Percentiles rank a stretch among this genome's conserved stretches.
Conservation (phyloP, 2,888 invertebrate species). For the Kryphioiulus occultus region DNA sequence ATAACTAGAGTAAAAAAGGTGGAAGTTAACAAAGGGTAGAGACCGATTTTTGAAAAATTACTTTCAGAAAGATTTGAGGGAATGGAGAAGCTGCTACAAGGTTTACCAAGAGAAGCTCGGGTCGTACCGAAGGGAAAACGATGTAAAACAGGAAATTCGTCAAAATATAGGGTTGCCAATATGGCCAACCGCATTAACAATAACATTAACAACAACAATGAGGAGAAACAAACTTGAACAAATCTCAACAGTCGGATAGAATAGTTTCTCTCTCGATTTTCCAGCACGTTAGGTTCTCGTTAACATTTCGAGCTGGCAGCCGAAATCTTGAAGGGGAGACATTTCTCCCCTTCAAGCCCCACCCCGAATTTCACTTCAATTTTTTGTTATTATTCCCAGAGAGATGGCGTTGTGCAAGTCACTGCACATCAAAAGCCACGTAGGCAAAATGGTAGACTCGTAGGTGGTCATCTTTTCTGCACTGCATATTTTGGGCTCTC, state of each 20-base stretch:
- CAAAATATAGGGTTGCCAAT: conserved; percentile 12
- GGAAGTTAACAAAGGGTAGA: background rate
- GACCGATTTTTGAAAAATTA: background rate
- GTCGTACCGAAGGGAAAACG: background rate
- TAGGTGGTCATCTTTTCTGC: conserved; percentile 35
- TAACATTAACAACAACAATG: conserved; percentile 31
- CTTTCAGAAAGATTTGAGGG: background rate
- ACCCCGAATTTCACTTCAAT: background rate
- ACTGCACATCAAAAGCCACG: conserved; percentile 29
- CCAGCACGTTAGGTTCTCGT: background rate
- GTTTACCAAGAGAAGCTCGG: conserved; percentile 11
- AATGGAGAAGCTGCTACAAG: conserved; percentile 18
- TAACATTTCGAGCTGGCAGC: background rate
- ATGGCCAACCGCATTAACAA: conserved; percentile 14
- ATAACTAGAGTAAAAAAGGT: background rate
- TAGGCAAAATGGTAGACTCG: conserved; percentile 35
- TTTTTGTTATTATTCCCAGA: conserved; percentile 15
- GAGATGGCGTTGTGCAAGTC: conserved; percentile 33
- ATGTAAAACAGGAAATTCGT: conserved; percentile 4
- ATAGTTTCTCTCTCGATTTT: conserved; percentile 35
- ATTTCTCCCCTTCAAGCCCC: background rate
- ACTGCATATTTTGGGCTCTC: conserved; percentile 31
- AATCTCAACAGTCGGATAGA: conserved; percentile 30
- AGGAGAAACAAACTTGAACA: conserved; percentile 35
- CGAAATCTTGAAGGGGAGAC: background rate